These are phyloP conservation scores for Catalaphyllia jardinei DNA, from an alignment of 64 coral and sea anemone genomes.

Conservation along the genomic window DNA sequence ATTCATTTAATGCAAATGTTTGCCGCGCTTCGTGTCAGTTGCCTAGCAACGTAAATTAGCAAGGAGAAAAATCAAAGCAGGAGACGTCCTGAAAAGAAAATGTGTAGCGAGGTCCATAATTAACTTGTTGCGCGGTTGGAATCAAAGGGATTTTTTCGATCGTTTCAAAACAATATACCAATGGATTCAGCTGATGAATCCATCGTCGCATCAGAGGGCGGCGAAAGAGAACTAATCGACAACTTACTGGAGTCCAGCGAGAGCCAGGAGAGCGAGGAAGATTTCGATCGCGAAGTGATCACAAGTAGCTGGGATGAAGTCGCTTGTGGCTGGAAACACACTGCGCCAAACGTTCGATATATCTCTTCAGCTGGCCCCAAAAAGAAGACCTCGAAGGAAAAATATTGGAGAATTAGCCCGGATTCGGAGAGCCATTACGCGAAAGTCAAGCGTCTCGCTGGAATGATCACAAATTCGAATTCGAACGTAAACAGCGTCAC, in stretches of 20 bases:
- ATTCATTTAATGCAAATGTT: not conserved
- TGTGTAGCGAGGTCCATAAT: not conserved
- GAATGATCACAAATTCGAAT: slow-evolving; percentile 85
- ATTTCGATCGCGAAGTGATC: slow-evolving; percentile 55
- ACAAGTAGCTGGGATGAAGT: slow-evolving; percentile 78
- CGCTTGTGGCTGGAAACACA: slow-evolving; percentile 74
- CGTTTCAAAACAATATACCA: not conserved
- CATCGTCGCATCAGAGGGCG: not conserved
- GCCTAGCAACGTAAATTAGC: slow-evolving; percentile 26
- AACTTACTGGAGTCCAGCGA: slow-evolving; percentile 26
- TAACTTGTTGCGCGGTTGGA: not conserved
- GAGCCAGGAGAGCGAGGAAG: slow-evolving; percentile 43
- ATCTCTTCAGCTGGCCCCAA: slow-evolving; percentile 53
- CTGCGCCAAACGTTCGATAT: slow-evolving; percentile 78
- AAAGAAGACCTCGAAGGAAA: slow-evolving; percentile 80
- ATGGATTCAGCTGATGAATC: not conserved
- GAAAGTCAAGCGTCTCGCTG: slow-evolving; percentile 85
- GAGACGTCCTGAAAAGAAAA: not conserved
- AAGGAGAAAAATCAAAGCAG: not conserved
- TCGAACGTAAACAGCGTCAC: slow-evolving; percentile 26
- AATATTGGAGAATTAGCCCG: slow-evolving; percentile 36
- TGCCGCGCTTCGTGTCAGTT: not conserved
- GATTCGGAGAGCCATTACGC: slow-evolving; percentile 73
- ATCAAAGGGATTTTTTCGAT: not conserved
- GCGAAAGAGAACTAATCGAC: slow-evolving; percentile 12